Base-by-base conservation (phyloP, 2,888 invertebrate genomes). In the Tigriopus californicus region DNA sequence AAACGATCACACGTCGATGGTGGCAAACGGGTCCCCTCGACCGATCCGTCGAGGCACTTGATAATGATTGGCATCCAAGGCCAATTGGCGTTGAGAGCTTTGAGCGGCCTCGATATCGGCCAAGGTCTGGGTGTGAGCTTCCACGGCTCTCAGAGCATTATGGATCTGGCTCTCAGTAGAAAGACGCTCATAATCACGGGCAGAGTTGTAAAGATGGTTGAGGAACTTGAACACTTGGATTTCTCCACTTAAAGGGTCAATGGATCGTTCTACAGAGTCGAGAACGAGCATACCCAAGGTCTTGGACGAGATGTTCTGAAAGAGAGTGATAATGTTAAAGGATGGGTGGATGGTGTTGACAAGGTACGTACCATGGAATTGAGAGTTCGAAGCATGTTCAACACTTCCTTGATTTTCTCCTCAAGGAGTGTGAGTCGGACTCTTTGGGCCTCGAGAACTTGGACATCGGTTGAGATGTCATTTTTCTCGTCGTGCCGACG, bases 221-320 rank as follows among this genome's bases (percentile, higher is more conserved):
- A 59, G 52, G 52, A 59, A 59, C 42, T 59, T 59, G 59, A 59
- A 59, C 41, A 59, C 59, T 25, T 53, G 41, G 41, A 59, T 46
- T 22, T 56, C 56, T 20, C 46, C 56, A 24, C 18, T 22, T 8
- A 24, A 13, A 10, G 56, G 56, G 44, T 46, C 46, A 25, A 56
- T 44, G 24, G 46, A 46, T 18, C 44, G 56, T 15, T 56, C 56
- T 33, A 56, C 56, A 12, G 56, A 41, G 44, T 56, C 56, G 20
- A 56, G 33, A 44, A 56, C 56, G 2, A 56, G 56, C 44, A 24
- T 56, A 22, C 56, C 56, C 46, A 56, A 22, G 15, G 56, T 42
- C 15, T 41, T 42, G 8, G 56, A 46, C 1, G 56, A 56, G 5
- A 56, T 56, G 11, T 56, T 44, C 56, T 56, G 46, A 6, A 22